These are phyloP conservation scores for Trididemnum nubilum DNA, from an alignment of 23 tunicate species.

Conservation along the genomic window DNA sequence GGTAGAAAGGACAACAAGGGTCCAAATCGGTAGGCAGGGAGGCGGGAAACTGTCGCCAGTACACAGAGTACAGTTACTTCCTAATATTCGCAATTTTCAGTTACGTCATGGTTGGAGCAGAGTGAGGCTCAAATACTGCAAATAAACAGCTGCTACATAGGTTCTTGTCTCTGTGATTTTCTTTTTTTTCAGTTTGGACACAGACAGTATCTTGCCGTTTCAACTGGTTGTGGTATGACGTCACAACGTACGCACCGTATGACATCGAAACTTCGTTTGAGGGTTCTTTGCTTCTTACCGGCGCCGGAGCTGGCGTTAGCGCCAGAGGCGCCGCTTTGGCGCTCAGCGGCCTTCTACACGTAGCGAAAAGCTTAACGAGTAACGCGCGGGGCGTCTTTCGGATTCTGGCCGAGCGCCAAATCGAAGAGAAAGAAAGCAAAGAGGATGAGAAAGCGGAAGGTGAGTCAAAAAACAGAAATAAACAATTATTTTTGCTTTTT, in stretches of 20 bases:
- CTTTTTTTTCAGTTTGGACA: slow-evolving; percentile 61
- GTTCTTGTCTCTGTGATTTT: too few relatives aligned
- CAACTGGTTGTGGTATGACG: slow-evolving; percentile 83
- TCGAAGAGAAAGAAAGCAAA: slow-evolving; percentile 29
- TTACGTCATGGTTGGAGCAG: too few relatives aligned
- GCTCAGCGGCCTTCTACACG: slow-evolving; percentile 73
- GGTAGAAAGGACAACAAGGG: too few relatives aligned
- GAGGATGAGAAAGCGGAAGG: slow-evolving; percentile 25
- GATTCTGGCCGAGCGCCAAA: slow-evolving; percentile 55
- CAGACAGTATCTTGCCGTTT: slow-evolving; percentile 49
- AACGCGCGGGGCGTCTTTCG: slow-evolving; percentile 81
- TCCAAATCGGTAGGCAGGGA: too few relatives aligned
- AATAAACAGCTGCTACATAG: too few relatives aligned
- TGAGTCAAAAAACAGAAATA: neutral
- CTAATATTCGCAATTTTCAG: too few relatives aligned
- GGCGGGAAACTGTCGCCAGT: too few relatives aligned
- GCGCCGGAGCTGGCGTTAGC: slow-evolving; percentile 53
- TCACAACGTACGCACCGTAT: slow-evolving; percentile 69
- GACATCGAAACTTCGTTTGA: slow-evolving; percentile 82
- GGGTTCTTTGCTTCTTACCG: slow-evolving; percentile 52
- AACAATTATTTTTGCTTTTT: neutral
- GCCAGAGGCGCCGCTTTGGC: slow-evolving; percentile 69
- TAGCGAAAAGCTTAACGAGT: slow-evolving; percentile 72
- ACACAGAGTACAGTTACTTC: too few relatives aligned
- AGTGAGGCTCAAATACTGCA: too few relatives aligned